Evolutionary conservation across 1,140 invertebrate genomes (phyloP).

Genomic region (Sinella curviseta): DNA sequence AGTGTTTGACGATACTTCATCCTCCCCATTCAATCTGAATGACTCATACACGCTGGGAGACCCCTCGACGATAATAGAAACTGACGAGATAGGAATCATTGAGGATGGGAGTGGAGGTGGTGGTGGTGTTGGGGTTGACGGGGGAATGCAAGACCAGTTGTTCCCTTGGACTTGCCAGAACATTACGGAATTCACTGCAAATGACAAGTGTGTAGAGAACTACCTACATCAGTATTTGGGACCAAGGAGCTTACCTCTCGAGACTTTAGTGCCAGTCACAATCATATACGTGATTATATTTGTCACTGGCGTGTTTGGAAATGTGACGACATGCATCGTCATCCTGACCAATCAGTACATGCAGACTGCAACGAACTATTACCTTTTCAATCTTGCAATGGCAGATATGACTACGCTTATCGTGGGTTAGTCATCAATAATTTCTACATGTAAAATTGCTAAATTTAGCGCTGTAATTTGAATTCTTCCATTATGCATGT

Average conservation of each 20-base stretch:
- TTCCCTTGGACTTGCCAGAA: not conserved
- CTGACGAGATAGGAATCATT: not conserved
- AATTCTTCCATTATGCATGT: too few species aligned
- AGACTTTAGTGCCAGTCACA: slow-evolving; percentile 53
- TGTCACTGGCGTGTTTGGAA: slow-evolving; percentile 52
- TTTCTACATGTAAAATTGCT: not conserved
- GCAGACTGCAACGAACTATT: slow-evolving; percentile 87
- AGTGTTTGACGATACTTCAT: not conserved
- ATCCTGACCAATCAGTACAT: slow-evolving; percentile 59
- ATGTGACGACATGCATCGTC: slow-evolving; percentile 41
- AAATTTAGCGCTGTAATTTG: too few species aligned
- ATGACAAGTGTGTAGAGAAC: not conserved
- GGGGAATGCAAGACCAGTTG: not conserved
- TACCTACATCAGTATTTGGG: slow-evolving; percentile 20
- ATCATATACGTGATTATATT: slow-evolving; percentile 57
- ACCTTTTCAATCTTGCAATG: slow-evolving; percentile 73
- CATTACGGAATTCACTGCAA: not conserved
- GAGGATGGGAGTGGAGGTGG: not conserved
- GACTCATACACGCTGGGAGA: not conserved
- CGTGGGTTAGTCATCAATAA: slow-evolving; percentile 55
- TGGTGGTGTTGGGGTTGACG: not conserved
- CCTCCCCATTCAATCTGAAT: not conserved
- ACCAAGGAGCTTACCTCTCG: slow-evolving; percentile 1
- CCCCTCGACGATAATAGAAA: not conserved
- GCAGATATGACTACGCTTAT: slow-evolving; percentile 63